These are phyloP conservation scores for Triops cancriformis DNA, from an alignment of 1,140 invertebrate genomes.

Conservation along the genomic window DNA sequence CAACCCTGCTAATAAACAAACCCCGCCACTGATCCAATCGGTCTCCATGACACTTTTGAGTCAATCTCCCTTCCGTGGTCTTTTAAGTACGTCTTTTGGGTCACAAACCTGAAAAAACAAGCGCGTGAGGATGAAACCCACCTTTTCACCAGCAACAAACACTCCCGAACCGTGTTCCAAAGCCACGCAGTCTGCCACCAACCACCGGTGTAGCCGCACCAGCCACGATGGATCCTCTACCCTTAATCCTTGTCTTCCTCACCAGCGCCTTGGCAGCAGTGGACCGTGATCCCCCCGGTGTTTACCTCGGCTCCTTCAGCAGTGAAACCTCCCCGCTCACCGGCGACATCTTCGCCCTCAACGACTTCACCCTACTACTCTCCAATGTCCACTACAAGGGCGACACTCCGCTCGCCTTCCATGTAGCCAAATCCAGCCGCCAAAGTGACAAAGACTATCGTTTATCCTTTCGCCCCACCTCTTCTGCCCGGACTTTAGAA, in stretches of 20 bases:
- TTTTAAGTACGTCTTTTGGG: too few relatives aligned
- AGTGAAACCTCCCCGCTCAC: slow-evolving; percentile 11
- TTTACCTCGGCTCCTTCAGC: background rate
- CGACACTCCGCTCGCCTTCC: slow-evolving; percentile 34
- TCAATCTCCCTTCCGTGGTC: too few relatives aligned
- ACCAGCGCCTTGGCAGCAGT: background rate
- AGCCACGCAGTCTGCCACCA: background rate
- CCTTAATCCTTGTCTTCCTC: background rate
- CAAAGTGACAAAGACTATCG: background rate
- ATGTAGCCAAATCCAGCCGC: background rate
- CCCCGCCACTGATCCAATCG: too few relatives aligned
- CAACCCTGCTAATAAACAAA: too few relatives aligned
- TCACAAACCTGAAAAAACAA: too few relatives aligned
- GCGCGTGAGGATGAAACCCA: too few relatives aligned
- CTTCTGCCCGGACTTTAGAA: background rate
- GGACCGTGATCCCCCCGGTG: background rate
- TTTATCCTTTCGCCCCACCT: background rate
- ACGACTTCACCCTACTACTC: slow-evolving; percentile 40
- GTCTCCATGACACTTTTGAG: too few relatives aligned
- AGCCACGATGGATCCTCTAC: background rate
- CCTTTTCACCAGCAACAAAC: too few relatives aligned
- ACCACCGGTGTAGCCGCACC: background rate
- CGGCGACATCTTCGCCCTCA: slow-evolving; percentile 38
- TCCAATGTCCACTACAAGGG: slow-evolving; percentile 40
- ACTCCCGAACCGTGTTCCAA: background rate